A percentile compares a stretch with the other conserved stretches of the same genome.
Conservation (phyloP, 2,888 invertebrate species). For the Eupithecia vulgata region DNA sequence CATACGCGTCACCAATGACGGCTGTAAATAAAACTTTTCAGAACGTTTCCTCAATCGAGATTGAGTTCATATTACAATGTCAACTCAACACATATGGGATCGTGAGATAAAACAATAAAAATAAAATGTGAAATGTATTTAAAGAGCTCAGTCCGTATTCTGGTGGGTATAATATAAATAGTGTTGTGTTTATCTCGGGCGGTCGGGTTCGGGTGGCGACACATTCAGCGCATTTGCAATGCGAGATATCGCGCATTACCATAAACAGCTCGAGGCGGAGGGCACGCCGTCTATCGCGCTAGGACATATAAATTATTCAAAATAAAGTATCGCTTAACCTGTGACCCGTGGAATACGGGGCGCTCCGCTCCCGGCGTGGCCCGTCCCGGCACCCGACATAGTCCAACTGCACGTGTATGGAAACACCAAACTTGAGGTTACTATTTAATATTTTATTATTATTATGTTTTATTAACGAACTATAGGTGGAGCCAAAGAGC, state of each 20-base stretch:
- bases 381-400: slow-evolving; percentile 23
- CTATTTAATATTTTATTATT: no score
- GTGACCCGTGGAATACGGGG: slow-evolving; percentile 60
- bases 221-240: slow-evolving; percentile 83
- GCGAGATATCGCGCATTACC: slow-evolving; percentile 83
- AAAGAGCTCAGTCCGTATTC: slow-evolving; percentile 65
- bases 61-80: slow-evolving; percentile 41
- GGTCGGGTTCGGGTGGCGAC: slow-evolving; percentile 67
- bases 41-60: slow-evolving; percentile 34
- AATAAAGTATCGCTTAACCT: slow-evolving; percentile 85
- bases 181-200: slow-evolving; percentile 72
- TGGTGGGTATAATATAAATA: slow-evolving; percentile 49
- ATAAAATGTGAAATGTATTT: slow-evolving; percentile 60
- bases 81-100: slow-evolving; percentile 34
- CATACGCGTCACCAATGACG: slow-evolving; percentile 29
- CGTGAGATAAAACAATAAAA: slow-evolving; percentile 49
- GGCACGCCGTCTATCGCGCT: slow-evolving; percentile 82
- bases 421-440: neutral
- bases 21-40: slow-evolving; percentile 36
- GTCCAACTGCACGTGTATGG: slow-evolving; percentile 19
- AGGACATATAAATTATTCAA: slow-evolving; percentile 84
- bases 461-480: no score
- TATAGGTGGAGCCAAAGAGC: no score
- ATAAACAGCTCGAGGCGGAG: slow-evolving; percentile 82
- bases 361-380: slow-evolving; percentile 44